Base-by-base conservation (phyloP, 2,797 vertebrate genomes). In the Malacoctenus gilli region DNA sequence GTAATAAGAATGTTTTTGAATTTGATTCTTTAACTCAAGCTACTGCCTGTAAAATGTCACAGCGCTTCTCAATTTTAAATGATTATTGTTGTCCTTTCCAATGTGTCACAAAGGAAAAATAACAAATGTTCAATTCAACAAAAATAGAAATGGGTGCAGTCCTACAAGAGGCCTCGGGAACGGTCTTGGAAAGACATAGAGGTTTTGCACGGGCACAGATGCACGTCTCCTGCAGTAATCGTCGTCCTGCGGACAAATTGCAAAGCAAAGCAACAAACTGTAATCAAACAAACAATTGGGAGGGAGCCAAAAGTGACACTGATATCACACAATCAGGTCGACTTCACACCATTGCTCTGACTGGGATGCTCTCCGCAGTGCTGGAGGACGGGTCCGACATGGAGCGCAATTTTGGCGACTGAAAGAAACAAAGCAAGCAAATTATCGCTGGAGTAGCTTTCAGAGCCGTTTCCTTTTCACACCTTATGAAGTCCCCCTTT, bases 141-240 rank as follows among this genome's bases (percentile, higher is more conserved):
- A n/a, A n/a, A n/a, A n/a, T n/a, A n/a, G n/a, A n/a, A n/a, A n/a
- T n/a, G 4, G 9, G 25, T 28, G 4, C 22, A 34, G 40, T 8
- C 53, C 0, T 62, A 70, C 80, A 15, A 23, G 2, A n/a, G 5
- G 2, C n/a, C 0, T 25, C 0, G 2, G 0, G 61, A 18, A 43
- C 16, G 51, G 0, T 43, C 1, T 76, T 0, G 87, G 86, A 22
- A 59, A 53, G 53, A 80, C 77, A 16, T 88, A 88, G 38, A 79
- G 21, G 7, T 56, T 34, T 18, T 59, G 0, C 16, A 39, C 4
- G 3, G 84, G 78, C 11, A 49, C 75, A 30, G 85, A 88, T 15
- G 1, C 5, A 0, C 14, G 77, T 68, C 77, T 75, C 48, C 3
- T 77, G n/a, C 0, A 0, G 10, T 0, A 0, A 0, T 11, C 38